Conservation (phyloP, 2,888 invertebrate genomes). For the Drosophila merina region DNA sequence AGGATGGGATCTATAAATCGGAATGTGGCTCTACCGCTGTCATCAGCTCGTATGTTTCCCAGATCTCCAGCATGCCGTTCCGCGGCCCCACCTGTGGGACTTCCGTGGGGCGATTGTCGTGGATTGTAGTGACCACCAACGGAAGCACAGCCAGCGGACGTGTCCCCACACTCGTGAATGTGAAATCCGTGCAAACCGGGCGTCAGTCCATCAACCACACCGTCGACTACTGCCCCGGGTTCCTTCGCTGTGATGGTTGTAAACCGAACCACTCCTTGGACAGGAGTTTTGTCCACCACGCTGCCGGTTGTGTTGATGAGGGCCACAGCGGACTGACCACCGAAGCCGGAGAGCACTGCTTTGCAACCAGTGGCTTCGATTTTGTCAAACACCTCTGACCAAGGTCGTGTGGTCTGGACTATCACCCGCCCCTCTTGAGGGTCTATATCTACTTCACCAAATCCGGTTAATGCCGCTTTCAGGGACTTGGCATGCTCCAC, state of each 20-base stretch:
- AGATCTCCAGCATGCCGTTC: conserved; percentile 87
- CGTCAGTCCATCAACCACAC: conserved; percentile 91
- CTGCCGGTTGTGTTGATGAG: conserved; percentile 86
- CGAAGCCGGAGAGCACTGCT: conserved; percentile 92
- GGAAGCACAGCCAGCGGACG: conserved; percentile 86
- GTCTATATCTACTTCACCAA: conserved; percentile 81
- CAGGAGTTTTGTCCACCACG: conserved; percentile 78
- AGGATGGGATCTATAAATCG: conserved; percentile 86
- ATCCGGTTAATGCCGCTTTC: conserved; percentile 83
- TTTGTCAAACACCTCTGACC: conserved; percentile 84
- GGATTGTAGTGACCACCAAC: conserved; percentile 88
- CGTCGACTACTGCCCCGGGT: conserved; percentile 90
- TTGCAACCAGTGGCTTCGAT: conserved; percentile 87
- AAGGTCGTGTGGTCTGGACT: conserved; percentile 80
- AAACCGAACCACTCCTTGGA: conserved; percentile 92
- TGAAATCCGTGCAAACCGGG: conserved; percentile 85
- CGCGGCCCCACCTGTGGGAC: conserved; percentile 83
- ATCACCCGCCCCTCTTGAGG: conserved; percentile 77
- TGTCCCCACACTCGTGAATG: conserved; percentile 90
- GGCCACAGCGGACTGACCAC: conserved; percentile 90
- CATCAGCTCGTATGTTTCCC: conserved; percentile 87
- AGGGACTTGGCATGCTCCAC: conserved; percentile 69
- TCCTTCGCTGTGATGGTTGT: conserved; percentile 82
- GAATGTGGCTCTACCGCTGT: conserved; percentile 88
- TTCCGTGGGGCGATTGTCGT: conserved; percentile 84